Base-by-base conservation (phyloP, 2,888 invertebrate species). In the Laspeyria flexula region DNA sequence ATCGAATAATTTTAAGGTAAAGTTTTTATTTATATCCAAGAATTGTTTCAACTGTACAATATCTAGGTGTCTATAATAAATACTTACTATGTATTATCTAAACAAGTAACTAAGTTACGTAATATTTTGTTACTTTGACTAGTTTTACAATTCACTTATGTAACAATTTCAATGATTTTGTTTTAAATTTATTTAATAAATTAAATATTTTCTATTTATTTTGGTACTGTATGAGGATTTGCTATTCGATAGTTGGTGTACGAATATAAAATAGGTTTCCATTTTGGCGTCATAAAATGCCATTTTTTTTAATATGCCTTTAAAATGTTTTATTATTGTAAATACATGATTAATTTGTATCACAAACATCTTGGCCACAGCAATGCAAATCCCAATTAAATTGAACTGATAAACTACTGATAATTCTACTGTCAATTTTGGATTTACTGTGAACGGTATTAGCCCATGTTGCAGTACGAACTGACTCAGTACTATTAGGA, bases 41-140 rank as follows among this genome's bases (percentile, higher is more conserved):
- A 55, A 51, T 33, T 37, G 45, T 55, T 51, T 33, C 37, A 43
- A 55, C 68, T 70, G 71, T 70, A 70, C 71, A 70, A 52, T 65
- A 60, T 54, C 51, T 51, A 51, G 34, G 43, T 62, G 54, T 51
- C 47, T 65, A 60, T 54, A 51, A 15, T 67, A 53, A 55, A 38
- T 65, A 65, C 27, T 21, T 30, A 43, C 51, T 68, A 65, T 43
- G 39, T 59, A 49, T 51, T 39, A 25, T 46, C 55, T 66, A 65
- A 55, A 18, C 60, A 60, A 53, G 57, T 71, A 65, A 65, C 65
- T 68, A 75, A 44, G 63, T 71, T 74, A 73, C 66, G 56, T 63
- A 72, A 65, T 66, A 67, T 70, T 68, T 73, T 66, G 50, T 71
- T 60, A 56, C 33, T 55, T 57, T 62, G 61, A 40, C 60, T 68